Percentiles rank a stretch among this genome's conserved stretches.
These are phyloP conservation scores for Enoplosus armatus DNA, from an alignment of 2,797 vertebrate species.

Conservation along the genomic window DNA sequence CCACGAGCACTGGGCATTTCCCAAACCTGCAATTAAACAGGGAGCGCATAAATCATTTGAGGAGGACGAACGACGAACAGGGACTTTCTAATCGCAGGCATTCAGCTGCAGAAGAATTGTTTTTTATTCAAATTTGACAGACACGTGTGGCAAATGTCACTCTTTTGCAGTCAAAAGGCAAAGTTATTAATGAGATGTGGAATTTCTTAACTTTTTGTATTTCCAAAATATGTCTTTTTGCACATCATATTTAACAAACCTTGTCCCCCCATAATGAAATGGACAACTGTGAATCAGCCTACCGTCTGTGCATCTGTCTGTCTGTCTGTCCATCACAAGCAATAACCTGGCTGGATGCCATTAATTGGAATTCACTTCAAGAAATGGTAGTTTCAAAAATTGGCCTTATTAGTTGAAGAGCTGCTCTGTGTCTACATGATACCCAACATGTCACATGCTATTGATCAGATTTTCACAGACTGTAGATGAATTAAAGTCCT, in stretches of 20 bases:
- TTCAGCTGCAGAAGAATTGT: conserved; percentile 20
- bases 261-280: conserved; percentile 3
- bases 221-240: conserved; percentile 1
- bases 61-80: conserved; percentile 17
- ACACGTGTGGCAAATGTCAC: conserved; percentile 41
- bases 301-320: not conserved
- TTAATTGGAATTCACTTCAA: conserved; percentile 5
- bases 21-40: conserved; percentile 76
- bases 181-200: conserved; percentile 11
- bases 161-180: conserved; percentile 18
- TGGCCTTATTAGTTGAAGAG: not conserved
- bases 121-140: conserved; percentile 44
- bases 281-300: conserved; percentile 4
- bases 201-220: conserved; percentile 11
- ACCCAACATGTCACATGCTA: not conserved
- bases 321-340: conserved; percentile 15
- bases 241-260: conserved; percentile 7
- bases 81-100: conserved; percentile 41
- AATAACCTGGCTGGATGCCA: conserved; percentile 7
- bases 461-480: not conserved
- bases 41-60: conserved; percentile 53
- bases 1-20: conserved; percentile 59
- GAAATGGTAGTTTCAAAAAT: not conserved
- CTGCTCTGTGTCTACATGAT: not conserved
- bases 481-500: not conserved